Percentiles rank a stretch among this genome's conserved stretches.
Evolutionary conservation across 2,888 invertebrate species (phyloP).

Genomic region (Epinotia demarniana): DNA sequence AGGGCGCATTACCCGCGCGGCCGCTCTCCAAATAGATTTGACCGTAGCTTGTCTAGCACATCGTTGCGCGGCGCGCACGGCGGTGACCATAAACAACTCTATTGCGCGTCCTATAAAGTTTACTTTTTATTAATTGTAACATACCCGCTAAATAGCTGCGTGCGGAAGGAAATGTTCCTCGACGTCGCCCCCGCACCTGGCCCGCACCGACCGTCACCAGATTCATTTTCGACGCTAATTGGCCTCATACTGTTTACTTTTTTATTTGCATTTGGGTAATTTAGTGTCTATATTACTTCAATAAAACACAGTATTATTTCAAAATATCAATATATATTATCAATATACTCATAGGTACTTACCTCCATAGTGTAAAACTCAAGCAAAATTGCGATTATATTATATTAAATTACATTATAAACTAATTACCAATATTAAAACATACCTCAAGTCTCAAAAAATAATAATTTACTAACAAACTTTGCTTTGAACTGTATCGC

Average conservation of each 20-base stretch:
- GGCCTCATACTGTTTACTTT: not conserved
- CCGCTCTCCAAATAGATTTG: constrained; percentile 72
- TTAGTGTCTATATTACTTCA: constrained; percentile 21
- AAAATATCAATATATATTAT: constrained; percentile 72
- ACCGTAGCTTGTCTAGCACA: constrained; percentile 64
- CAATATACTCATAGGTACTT: constrained; percentile 69
- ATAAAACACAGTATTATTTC: constrained; percentile 59
- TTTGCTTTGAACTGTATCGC: constrained; percentile 48
- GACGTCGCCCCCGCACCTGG: constrained; percentile 54
- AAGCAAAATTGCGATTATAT: constrained; percentile 75
- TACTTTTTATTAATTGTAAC: constrained; percentile 49
- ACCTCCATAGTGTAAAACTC: constrained; percentile 66
- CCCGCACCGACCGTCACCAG: not conserved
- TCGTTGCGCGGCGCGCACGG: constrained; percentile 49
- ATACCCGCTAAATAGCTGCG: constrained; percentile 47
- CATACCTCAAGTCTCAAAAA: constrained; percentile 82
- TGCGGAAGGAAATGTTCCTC: constrained; percentile 66
- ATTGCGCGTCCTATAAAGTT: constrained; percentile 52
- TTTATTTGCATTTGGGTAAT: not conserved
- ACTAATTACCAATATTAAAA: constrained; percentile 82
- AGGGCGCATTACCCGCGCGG: constrained; percentile 52
- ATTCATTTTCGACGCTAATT: constrained; percentile 8
- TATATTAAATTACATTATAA: constrained; percentile 81
- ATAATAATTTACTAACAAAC: constrained; percentile 84
- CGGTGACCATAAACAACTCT: constrained; percentile 53